phyloP scores from a whole-genome alignment of 2,797 vertebrate genomes.

The Chanos chanos region DNA sequence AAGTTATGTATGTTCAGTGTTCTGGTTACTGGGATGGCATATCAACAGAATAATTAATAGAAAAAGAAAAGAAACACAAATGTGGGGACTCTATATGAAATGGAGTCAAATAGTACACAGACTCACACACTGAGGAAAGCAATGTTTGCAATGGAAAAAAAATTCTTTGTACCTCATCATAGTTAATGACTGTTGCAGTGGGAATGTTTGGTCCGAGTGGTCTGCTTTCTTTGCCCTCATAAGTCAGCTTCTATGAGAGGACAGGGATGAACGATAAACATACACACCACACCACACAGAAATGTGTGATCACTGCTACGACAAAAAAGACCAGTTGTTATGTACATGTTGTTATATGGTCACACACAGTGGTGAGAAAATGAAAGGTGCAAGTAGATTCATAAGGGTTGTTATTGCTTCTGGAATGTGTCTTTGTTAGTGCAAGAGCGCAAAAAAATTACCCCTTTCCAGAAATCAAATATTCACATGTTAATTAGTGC shows the following conservation, averaged over 20 bases:
- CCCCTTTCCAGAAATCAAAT: too few species aligned
- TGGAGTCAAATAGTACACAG: too few species aligned
- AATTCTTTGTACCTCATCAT: conserved; percentile 74
- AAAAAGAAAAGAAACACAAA: too few species aligned
- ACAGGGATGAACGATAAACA: conserved; percentile 68
- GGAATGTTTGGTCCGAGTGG: conserved; percentile 73
- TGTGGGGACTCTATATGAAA: too few species aligned
- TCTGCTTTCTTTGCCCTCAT: conserved; percentile 73
- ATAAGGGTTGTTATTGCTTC: too few species aligned
- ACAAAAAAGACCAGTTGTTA: neutral
- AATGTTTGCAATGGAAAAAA: conserved; percentile 48
- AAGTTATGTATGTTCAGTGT: too few species aligned
- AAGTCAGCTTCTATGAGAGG: conserved; percentile 70
- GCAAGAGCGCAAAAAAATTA: too few species aligned
- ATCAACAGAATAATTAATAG: too few species aligned
- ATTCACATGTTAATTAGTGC: too few species aligned
- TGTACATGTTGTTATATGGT: neutral
- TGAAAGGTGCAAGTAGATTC: too few species aligned
- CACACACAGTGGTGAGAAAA: neutral
- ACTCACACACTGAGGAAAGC: conserved; percentile 51
- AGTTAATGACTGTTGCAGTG: conserved; percentile 71
- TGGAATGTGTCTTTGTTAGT: too few species aligned
- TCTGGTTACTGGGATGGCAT: too few species aligned
- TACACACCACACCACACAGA: conserved; percentile 46
- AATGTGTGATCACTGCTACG: conserved; percentile 30